Conservation (phyloP, 2,113 vertebrate genomes). For the Turdus rufiventris region DNA sequence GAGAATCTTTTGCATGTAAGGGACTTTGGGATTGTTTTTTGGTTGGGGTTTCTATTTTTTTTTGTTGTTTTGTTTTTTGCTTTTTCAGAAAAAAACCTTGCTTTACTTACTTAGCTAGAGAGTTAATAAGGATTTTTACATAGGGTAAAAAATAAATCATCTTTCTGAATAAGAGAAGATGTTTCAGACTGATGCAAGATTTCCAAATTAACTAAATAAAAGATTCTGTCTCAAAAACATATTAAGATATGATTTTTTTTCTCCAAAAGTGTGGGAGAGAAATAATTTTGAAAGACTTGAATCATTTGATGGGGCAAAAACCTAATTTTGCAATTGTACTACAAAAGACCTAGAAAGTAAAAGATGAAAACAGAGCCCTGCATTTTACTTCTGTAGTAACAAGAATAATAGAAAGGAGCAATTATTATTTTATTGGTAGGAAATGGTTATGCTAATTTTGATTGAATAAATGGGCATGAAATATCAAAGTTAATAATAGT, state of each 20-base stretch:
- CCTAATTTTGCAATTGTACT: background rate
- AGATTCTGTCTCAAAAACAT: background rate
- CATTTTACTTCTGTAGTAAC: background rate
- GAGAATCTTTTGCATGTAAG: background rate
- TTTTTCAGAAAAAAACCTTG: background rate
- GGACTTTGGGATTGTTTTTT: fast-evolving
- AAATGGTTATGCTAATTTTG: slow-evolving; percentile 22
- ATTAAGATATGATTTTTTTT: background rate
- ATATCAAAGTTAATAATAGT: background rate
- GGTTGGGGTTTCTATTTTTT: fast-evolving
- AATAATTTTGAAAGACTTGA: background rate
- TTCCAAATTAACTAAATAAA: background rate
- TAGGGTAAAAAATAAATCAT: background rate
- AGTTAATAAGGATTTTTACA: background rate
- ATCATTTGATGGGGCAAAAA: background rate
- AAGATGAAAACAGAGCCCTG: background rate
- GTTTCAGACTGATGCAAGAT: background rate
- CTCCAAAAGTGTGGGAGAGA: background rate
- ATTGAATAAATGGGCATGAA: background rate
- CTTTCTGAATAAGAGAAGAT: background rate
- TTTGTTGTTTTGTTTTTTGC: fast-evolving
- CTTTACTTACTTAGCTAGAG: background rate
- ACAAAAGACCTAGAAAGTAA: background rate
- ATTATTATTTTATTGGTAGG: background rate
- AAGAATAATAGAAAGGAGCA: background rate